These are phyloP conservation scores for Empidonax traillii DNA, from an alignment of 2,113 vertebrate genomes.

Conservation along the genomic window DNA sequence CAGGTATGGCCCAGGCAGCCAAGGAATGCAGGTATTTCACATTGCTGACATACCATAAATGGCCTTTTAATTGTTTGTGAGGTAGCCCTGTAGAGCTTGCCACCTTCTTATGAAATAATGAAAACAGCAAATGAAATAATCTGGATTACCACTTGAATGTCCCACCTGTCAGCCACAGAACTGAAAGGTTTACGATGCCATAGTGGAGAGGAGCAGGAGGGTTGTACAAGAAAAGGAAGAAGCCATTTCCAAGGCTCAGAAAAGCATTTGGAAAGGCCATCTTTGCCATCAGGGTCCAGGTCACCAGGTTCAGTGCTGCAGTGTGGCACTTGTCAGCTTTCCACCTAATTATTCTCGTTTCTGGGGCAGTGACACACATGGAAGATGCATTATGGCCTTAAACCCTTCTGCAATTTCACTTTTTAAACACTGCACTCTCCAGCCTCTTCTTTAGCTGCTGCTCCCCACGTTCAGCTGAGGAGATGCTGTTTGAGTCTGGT, in stretches of 20 bases:
- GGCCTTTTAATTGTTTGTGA: not conserved
- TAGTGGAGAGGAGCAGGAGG: not conserved
- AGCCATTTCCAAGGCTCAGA: not conserved
- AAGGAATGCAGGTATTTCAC: not conserved
- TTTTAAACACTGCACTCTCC: not conserved
- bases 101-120: not conserved
- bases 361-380: accelerated
- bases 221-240: not conserved
- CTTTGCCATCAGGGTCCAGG: not conserved
- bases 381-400: not conserved
- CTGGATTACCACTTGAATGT: not conserved
- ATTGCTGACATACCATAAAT: not conserved
- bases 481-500: not conserved
- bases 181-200: not conserved
- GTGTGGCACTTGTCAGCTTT: not conserved
- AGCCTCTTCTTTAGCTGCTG: not conserved
- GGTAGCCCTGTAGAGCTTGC: not conserved
- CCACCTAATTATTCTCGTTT: not conserved
- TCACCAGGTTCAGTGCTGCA: not conserved
- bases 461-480: accelerated
- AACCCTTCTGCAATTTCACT: not conserved
- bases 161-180: not conserved
- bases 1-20: not conserved
- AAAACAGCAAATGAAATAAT: not conserved
- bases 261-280: not conserved